phyloP scores from a whole-genome alignment of 1,140 invertebrate species.

The Macrobrachium rosenbergii region DNA sequence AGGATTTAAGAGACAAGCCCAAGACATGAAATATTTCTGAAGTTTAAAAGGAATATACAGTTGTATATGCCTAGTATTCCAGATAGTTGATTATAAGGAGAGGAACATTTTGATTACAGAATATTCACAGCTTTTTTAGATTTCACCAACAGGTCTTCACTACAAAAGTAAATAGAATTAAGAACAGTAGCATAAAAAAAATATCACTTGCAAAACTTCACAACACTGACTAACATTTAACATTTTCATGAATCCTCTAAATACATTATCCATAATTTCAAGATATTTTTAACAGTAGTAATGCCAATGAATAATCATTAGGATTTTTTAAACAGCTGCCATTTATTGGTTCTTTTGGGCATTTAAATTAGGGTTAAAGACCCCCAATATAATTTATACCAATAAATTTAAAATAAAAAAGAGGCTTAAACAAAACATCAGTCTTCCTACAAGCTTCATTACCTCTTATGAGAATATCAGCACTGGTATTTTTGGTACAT shows the following conservation, averaged over 20 bases:
- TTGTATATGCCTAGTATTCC: neutral
- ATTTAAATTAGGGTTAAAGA: too few species aligned
- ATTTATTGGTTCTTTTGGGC: neutral
- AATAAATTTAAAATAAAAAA: neutral
- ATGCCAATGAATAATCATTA: too few species aligned
- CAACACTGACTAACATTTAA: constrained; percentile 28
- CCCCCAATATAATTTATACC: too few species aligned
- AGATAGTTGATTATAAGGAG: constrained; percentile 5
- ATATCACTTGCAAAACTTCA: constrained; percentile 41
- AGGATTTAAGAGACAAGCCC: too few species aligned
- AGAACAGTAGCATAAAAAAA: constrained; percentile 18
- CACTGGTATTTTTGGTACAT: too few species aligned
- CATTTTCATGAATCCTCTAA: constrained; percentile 11
- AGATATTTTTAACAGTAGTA: too few species aligned
- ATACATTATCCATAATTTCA: neutral
- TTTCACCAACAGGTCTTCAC: constrained; percentile 4
- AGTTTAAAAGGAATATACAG: too few species aligned
- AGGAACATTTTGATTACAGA: constrained; percentile 30
- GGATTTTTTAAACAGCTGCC: constrained; percentile 11
- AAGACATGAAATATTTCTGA: too few species aligned
- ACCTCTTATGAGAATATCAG: too few species aligned
- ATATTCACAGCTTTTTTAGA: constrained; percentile 27
- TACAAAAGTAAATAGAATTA: constrained; percentile 21
- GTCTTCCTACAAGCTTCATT: too few species aligned
- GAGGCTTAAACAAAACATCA: neutral